Conservation (phyloP, 1,140 invertebrate species). For the Tetramorium simillimum region DNA sequence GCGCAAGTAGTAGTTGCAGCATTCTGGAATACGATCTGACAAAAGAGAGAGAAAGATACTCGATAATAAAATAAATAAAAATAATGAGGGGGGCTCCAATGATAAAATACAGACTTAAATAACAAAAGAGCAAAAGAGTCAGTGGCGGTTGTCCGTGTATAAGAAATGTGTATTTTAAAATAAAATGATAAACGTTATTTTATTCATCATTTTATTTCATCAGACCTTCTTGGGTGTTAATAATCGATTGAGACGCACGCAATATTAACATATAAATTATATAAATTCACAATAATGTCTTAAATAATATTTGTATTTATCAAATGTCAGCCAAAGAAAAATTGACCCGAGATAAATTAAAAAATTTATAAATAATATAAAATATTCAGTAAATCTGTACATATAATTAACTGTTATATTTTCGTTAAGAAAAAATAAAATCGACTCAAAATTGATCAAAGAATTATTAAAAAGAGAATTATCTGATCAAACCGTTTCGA, state of each 20-base stretch:
- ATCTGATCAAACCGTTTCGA: not conserved
- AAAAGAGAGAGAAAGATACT: not conserved
- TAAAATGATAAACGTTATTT: no score
- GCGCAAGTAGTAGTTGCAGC: not conserved
- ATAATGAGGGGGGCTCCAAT: no score
- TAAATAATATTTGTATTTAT: not conserved
- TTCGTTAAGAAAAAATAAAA: not conserved
- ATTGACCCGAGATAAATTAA: not conserved
- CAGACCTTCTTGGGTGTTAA: no score
- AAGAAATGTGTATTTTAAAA: no score
- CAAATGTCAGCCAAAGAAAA: not conserved
- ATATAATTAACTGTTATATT: not conserved
- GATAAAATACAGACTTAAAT: no score
- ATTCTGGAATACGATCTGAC: not conserved
- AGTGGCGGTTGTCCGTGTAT: no score
- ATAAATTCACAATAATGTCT: not conserved
- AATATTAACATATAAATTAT: no score
- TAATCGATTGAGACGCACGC: no score
- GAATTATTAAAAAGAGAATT: not conserved
- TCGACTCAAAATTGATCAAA: not conserved
- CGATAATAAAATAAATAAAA: no score
- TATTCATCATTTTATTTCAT: no score
- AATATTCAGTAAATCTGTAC: not conserved
- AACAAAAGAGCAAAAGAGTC: no score
- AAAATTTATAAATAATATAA: not conserved